Evolutionary conservation across 2,113 vertebrate species (phyloP), one percentile per base, ranked within the genome.

Genomic region (Meles meles): DNA sequence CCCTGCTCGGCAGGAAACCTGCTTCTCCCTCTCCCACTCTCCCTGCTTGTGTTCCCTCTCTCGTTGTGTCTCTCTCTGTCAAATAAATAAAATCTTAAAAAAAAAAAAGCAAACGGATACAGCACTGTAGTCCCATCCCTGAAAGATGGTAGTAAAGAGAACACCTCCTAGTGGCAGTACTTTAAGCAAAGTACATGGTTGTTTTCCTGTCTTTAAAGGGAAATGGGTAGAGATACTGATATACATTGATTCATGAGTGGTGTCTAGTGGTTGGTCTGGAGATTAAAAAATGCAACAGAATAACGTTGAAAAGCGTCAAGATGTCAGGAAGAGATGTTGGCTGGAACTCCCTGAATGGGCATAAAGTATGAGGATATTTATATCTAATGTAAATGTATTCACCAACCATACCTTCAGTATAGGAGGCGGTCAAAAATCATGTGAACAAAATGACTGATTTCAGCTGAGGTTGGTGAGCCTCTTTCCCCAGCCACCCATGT

Each of bases 121-220:
- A 31, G 1, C 12, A 57, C 4, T 21, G 27, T 13, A n/a, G 7
- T 7, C 27, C 11, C 15, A 11, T 42, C 8, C 3, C 7, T 65
- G 34, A 63, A 61, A 63, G 21, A 29, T 2, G 7, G 8, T 31
- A 31, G 20, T 47, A 47, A 59, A 55, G 61, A 25, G 7, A 37
- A 47, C 2, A 57, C 29, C 13, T 55, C 42, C 23, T 15, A 23
- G 15, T 20, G 37, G 14, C 6, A 77, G 9, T 42, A 61, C 34
- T 49, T 37, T 69, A 10, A 44, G 23, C 4, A 13, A 3, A 29
- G 25, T 1, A 63, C 17, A 17, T n/a, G n/a, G 29, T 44, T 4
- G 14, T 44, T 44, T 29, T 18, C 34, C 65, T 69, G 29, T 2
- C 6, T 37, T 44, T 5, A 79, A 55, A 14, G 20, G 27, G 57